Evolutionary conservation across 2,113 vertebrate genomes (phyloP).

Genomic region (Girardinichthys multiradiatus): DNA sequence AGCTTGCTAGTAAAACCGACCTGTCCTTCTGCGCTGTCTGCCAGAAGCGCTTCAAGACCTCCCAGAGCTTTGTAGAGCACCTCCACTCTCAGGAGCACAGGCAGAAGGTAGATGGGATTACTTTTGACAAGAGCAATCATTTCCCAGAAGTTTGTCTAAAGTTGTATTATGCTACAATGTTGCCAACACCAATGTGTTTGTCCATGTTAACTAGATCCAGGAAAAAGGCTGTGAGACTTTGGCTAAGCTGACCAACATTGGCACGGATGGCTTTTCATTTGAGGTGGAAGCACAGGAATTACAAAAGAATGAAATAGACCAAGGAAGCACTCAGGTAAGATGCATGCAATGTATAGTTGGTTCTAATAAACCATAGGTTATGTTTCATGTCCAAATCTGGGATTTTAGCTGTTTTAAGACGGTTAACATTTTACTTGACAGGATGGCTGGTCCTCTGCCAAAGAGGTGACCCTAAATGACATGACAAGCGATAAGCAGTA

Average conservation of each 20-base stretch:
- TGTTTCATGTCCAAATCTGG: background rate
- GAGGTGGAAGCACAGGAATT: slow-evolving; percentile 72
- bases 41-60: slow-evolving; percentile 90
- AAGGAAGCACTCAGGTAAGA: slow-evolving; percentile 66
- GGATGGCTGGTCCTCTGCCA: slow-evolving; percentile 63
- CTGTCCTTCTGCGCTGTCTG: slow-evolving; percentile 91
- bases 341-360: background rate
- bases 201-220: slow-evolving; percentile 55
- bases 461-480: slow-evolving; percentile 74
- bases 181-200: background rate
- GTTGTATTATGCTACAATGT: background rate
- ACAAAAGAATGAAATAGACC: slow-evolving; percentile 67
- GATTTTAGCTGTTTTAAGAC: background rate
- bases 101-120: slow-evolving; percentile 87
- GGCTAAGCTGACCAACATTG: slow-evolving; percentile 86
- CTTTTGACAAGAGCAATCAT: background rate
- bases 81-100: slow-evolving; percentile 92
- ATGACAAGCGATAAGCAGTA: slow-evolving; percentile 73
- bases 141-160: background rate
- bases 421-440: slow-evolving; percentile 21
- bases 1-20: slow-evolving; percentile 86
- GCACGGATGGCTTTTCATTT: slow-evolving; percentile 86
- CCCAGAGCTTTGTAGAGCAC: slow-evolving; percentile 93
- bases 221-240: slow-evolving; percentile 80
- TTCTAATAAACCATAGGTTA: background rate